phyloP scores from a whole-genome alignment of 2,797 vertebrate species.

The Sparus aurata region DNA sequence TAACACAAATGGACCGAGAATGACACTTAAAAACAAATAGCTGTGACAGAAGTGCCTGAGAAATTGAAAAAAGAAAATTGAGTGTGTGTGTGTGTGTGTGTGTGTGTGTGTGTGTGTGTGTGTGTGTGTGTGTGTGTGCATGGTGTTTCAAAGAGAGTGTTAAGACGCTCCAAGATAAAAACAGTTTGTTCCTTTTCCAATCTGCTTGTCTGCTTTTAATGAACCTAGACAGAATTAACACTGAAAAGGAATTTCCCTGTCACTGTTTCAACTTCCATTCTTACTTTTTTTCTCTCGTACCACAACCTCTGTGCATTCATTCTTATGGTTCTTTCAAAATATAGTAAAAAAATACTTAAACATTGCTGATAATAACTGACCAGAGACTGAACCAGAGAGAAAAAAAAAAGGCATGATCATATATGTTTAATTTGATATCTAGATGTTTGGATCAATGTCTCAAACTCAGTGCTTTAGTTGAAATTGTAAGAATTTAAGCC shows the following conservation, averaged over 20 bases:
- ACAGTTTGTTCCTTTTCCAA: slow-evolving; percentile 10
- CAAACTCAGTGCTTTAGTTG: no score
- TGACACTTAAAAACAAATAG: slow-evolving; percentile 48
- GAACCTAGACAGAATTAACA: not conserved
- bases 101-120: not conserved
- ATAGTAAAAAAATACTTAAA: no score
- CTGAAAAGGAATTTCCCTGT: not conserved
- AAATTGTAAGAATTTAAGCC: no score
- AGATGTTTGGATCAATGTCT: no score
- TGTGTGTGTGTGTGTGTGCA: no score
- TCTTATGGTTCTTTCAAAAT: no score
- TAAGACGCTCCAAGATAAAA: slow-evolving; percentile 12
- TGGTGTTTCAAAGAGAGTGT: not conserved
- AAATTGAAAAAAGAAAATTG: slow-evolving; percentile 15
- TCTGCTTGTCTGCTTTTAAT: slow-evolving; percentile 16
- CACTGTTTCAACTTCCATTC: not conserved
- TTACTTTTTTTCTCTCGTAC: not conserved
- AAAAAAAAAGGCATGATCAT: no score
- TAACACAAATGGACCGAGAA: slow-evolving; percentile 52
- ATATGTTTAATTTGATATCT: no score
- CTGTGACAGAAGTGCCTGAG: slow-evolving; percentile 41
- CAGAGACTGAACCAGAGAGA: no score
- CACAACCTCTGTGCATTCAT: no score
- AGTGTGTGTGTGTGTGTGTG: not conserved
- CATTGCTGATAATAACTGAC: no score